Conservation (phyloP, 2,797 vertebrate genomes). For the Dryobates pubescens region DNA sequence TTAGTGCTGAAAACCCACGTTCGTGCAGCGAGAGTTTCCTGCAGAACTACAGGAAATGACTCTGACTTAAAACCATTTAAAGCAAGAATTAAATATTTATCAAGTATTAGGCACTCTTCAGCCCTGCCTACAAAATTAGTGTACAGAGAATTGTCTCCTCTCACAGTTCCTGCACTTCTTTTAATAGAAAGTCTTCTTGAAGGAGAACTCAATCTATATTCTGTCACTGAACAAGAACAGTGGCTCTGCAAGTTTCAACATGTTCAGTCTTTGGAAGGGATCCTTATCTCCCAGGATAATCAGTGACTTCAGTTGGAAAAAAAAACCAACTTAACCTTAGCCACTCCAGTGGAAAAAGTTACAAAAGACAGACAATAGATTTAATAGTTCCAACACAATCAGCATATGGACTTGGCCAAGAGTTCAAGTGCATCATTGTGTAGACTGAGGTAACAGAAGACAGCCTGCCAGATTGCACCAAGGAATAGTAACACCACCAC, state of each 20-base stretch:
- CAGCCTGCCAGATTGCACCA: neutral
- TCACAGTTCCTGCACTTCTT: neutral
- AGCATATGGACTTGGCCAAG: neutral
- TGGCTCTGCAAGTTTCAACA: neutral
- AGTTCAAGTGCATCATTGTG: neutral
- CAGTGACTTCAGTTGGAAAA: neutral
- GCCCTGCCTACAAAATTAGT: neutral
- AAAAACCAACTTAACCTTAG: neutral
- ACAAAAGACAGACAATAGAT: neutral
- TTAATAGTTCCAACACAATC: neutral
- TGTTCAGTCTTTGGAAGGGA: neutral
- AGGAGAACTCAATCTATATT: neutral
- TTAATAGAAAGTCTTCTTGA: neutral
- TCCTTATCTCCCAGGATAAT: neutral
- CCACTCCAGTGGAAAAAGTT: neutral
- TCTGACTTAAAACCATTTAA: neutral
- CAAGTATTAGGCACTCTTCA: neutral
- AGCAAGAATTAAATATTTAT: neutral
- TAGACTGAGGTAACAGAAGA: neutral
- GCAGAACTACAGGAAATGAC: neutral
- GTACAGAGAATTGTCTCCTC: neutral
- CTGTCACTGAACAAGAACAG: neutral
- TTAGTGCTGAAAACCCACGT: neutral
- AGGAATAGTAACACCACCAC: neutral
- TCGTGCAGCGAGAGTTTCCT: neutral